Evolutionary conservation across 2,888 invertebrate genomes (phyloP), one percentile per base, ranked within the genome.

Genomic region (Argyresthia goedartella): DNA sequence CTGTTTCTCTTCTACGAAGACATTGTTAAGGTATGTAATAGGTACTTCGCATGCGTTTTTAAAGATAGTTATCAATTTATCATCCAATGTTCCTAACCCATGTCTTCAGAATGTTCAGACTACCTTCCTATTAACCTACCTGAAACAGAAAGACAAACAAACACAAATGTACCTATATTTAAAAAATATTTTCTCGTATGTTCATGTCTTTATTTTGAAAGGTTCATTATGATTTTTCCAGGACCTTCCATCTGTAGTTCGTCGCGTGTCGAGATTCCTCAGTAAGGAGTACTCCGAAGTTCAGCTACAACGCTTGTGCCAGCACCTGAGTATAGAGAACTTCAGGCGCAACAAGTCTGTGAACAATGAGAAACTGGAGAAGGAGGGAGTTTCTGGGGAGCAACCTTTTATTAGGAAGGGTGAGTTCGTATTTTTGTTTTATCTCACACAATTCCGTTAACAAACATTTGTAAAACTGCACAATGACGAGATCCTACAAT

Each of bases 1-100:
- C 74, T 94, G 1, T 94, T 94, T 63, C 74, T 95, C 53, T 93
- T 93, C 67, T 95, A 95, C 63, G 95, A 95, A 75, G 92, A 95
- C 60, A 89, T 95, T 75, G 88, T 90, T 51, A 88, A 88, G 74
- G 92, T 92, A 73, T 62, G 15, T 36, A 59, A 57, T 43, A 13
- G 14, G 6, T n/a, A n/a, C n/a, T n/a, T n/a, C n/a, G n/a, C 25
- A 4, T 25, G 25, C 25, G 25, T 25, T 25, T 25, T 25, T 25
- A 25, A 2, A 25, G 25, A 25, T 25, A 25, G 3, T 25, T 25
- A 25, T n/a, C n/a, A n/a, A n/a, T 2, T 25, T 25, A 25, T 25
- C 25, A 6, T 25, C n/a, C n/a, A n/a, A n/a, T n/a, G n/a, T n/a
- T n/a, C n/a, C n/a, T n/a, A n/a, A n/a, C n/a, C n/a, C n/a, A n/a